phyloP scores from a whole-genome alignment of 35 echinoderm and acorn worm species.

The Apostichopus parvimensis region DNA sequence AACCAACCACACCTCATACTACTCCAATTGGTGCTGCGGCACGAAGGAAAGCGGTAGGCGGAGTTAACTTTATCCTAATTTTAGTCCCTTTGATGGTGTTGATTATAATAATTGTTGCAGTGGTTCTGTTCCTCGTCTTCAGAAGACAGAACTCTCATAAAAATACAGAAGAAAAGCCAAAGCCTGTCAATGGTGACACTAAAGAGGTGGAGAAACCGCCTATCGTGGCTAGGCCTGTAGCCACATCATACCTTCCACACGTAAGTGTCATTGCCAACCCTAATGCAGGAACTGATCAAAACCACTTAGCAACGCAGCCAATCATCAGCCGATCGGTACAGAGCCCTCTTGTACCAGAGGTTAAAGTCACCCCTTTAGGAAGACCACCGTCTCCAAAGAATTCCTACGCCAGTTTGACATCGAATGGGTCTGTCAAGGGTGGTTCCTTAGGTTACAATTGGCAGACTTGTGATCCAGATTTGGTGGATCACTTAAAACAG shows the following conservation, averaged over 20 bases:
- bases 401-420: constrained; percentile 72
- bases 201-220: constrained; percentile 34
- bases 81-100: constrained; percentile 69
- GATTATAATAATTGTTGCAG: constrained; percentile 66
- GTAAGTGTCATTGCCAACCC: constrained; percentile 52
- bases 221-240: constrained; percentile 25
- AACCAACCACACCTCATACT: constrained; percentile 41
- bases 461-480: constrained; percentile 65
- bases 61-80: constrained; percentile 57
- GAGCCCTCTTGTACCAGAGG: constrained; percentile 86
- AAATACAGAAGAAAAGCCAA: constrained; percentile 44
- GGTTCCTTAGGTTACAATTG: constrained; percentile 61
- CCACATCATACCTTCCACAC: constrained; percentile 25
- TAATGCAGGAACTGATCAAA: constrained; percentile 12
- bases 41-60: constrained; percentile 43
- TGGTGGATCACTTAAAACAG: constrained; percentile 63
- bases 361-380: constrained; percentile 90
- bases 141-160: constrained; percentile 49
- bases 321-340: constrained; percentile 59
- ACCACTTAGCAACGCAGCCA: constrained; percentile 43
- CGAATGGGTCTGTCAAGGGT: constrained; percentile 65
- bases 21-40: constrained; percentile 36
- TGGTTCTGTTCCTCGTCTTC: constrained; percentile 63
- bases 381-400: constrained; percentile 83
- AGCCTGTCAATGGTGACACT: constrained; percentile 43